Evolutionary conservation across 2,888 invertebrate genomes (phyloP).

Genomic region (Agrochola lota): DNA sequence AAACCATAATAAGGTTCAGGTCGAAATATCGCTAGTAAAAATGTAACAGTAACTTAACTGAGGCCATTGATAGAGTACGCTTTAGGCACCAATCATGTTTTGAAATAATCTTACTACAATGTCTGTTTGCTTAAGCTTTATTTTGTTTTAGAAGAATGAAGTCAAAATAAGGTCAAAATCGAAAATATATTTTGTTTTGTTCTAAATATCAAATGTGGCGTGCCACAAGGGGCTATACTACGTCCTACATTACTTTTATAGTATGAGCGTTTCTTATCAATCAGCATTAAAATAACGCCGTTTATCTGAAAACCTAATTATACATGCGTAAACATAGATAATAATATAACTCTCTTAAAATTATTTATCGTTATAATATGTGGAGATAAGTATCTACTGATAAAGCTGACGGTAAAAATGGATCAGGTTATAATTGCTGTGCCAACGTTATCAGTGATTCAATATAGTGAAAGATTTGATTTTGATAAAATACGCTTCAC

Average conservation of each 20-base stretch:
- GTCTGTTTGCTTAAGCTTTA: neutral
- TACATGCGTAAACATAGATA: conserved; percentile 50
- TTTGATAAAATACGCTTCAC: conserved; percentile 25
- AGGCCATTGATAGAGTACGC: conserved; percentile 8
- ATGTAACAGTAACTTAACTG: neutral
- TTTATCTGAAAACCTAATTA: conserved; percentile 54
- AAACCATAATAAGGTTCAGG: neutral
- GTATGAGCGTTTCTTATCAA: conserved; percentile 35
- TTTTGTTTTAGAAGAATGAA: conserved; percentile 6
- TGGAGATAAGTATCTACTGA: conserved; percentile 39
- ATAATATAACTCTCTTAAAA: conserved; percentile 43
- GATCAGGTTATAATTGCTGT: conserved; percentile 15
- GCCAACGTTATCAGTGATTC: conserved; percentile 31
- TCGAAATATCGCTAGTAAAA: neutral
- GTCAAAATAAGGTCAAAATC: neutral
- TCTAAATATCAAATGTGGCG: conserved; percentile 3
- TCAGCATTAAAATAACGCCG: conserved; percentile 32
- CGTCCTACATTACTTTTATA: conserved; percentile 49
- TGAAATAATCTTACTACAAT: neutral
- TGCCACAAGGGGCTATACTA: conserved; percentile 36
- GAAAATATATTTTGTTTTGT: conserved; percentile 14
- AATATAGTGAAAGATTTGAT: conserved; percentile 36
- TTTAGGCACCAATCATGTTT: neutral
- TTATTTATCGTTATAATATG: conserved; percentile 39
- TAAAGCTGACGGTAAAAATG: conserved; percentile 20